Conservation (phyloP, 2,888 invertebrate genomes). For the Choreutis nemorana region DNA sequence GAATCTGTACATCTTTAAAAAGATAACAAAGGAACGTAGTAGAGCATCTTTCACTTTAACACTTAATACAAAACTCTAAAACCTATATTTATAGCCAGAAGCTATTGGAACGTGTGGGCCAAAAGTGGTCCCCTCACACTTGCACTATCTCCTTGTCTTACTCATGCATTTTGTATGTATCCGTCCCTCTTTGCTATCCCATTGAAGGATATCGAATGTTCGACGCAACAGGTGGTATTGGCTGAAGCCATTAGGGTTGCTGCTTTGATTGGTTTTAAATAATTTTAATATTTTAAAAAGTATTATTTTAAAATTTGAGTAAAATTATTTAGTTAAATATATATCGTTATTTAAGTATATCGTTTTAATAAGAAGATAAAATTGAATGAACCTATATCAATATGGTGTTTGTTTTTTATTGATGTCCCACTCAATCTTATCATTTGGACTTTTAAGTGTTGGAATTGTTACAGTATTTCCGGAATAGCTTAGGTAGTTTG, state of each 20-base stretch:
- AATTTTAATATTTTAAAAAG: no score
- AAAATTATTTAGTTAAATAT: no score
- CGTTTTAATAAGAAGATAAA: no score
- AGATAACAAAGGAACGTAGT: constrained; percentile 10
- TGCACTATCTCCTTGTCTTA: constrained; percentile 23
- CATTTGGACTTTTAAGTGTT: no score
- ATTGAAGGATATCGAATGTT: constrained; percentile 65
- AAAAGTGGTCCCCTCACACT: constrained; percentile 50
- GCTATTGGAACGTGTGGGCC: constrained; percentile 54
- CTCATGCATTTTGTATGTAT: constrained; percentile 12
- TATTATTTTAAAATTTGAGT: no score
- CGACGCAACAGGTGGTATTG: constrained; percentile 61
- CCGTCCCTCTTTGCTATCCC: constrained; percentile 32
- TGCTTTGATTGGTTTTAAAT: constrained; percentile 34
- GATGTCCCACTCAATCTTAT: no score
- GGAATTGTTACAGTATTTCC: no score
- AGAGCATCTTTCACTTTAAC: constrained; percentile 27
- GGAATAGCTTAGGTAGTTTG: no score
- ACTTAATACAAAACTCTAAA: constrained; percentile 33
- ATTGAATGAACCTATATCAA: no score
- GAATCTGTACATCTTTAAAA: neutral
- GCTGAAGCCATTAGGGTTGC: constrained; percentile 50
- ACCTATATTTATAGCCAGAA: constrained; percentile 58
- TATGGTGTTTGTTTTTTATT: no score
- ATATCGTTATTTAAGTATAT: no score